Evolutionary conservation across 2,888 invertebrate species (phyloP).

Genomic region (Heliconius erato): DNA sequence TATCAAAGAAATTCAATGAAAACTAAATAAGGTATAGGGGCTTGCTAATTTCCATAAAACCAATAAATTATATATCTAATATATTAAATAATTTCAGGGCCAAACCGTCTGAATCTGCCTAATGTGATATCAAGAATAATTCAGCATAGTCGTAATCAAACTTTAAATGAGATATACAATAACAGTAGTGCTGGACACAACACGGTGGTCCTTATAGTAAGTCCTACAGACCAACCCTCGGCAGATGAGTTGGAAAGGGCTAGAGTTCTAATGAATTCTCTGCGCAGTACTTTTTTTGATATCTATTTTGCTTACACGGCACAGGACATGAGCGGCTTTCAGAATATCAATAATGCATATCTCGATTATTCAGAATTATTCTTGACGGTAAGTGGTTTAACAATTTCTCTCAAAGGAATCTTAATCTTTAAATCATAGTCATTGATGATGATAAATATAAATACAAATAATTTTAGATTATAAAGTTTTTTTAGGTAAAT

Average conservation of each 20-base stretch:
- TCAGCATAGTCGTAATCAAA: slow-evolving; percentile 77
- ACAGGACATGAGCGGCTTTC: slow-evolving; percentile 73
- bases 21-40: neutral
- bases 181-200: slow-evolving; percentile 74
- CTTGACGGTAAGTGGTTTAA: slow-evolving; percentile 63
- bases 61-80: neutral
- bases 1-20: no score
- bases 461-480: no score
- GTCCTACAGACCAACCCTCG: slow-evolving; percentile 79
- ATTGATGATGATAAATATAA: no score
- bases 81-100: slow-evolving; percentile 73
- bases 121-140: slow-evolving; percentile 80
- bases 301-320: slow-evolving; percentile 84
- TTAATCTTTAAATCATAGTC: no score
- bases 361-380: slow-evolving; percentile 82
- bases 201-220: slow-evolving; percentile 83
- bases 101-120: slow-evolving; percentile 81
- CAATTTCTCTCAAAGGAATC: neutral
- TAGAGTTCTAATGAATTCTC: slow-evolving; percentile 72
- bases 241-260: slow-evolving; percentile 75
- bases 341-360: slow-evolving; percentile 78
- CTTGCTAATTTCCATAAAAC: neutral
- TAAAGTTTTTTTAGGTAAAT: slow-evolving; percentile 62
- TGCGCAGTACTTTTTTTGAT: slow-evolving; percentile 82
- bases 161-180: slow-evolving; percentile 67